These are phyloP conservation scores for Notarius quadriscutis DNA, from an alignment of 2,113 vertebrate genomes.

Conservation along the genomic window DNA sequence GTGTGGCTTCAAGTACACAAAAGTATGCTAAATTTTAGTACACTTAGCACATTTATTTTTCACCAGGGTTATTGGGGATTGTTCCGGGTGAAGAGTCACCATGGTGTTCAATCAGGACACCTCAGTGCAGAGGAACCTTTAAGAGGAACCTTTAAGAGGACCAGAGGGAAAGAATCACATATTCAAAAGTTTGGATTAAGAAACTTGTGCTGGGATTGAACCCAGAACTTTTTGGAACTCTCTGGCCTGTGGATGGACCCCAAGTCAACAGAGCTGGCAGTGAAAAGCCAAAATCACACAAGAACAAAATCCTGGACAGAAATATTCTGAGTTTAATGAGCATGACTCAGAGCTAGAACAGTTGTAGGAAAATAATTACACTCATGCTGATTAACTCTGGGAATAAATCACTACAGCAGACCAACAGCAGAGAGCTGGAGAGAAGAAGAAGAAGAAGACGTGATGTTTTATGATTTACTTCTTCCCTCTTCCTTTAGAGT, in stretches of 20 bases:
- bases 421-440: neutral
- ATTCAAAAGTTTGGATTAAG: neutral
- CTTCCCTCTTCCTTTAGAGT: neutral
- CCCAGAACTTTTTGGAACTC: neutral
- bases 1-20: too few relatives aligned
- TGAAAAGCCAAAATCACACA: too few relatives aligned
- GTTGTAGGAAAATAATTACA: too few relatives aligned
- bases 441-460: neutral
- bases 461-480: neutral
- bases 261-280: neutral
- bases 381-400: neutral
- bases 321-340: too few relatives aligned
- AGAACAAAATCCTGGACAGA: too few relatives aligned
- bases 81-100: neutral
- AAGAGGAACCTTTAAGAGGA: neutral
- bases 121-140: neutral
- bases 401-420: neutral
- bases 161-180: neutral
- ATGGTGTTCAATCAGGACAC: neutral
- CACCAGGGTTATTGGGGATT: neutral
- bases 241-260: neutral
- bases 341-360: neutral
- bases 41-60: too few relatives aligned
- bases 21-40: too few relatives aligned
- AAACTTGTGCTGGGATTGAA: neutral